Conservation (phyloP, 2,797 vertebrate species). For the Sciurus vulgaris region DNA sequence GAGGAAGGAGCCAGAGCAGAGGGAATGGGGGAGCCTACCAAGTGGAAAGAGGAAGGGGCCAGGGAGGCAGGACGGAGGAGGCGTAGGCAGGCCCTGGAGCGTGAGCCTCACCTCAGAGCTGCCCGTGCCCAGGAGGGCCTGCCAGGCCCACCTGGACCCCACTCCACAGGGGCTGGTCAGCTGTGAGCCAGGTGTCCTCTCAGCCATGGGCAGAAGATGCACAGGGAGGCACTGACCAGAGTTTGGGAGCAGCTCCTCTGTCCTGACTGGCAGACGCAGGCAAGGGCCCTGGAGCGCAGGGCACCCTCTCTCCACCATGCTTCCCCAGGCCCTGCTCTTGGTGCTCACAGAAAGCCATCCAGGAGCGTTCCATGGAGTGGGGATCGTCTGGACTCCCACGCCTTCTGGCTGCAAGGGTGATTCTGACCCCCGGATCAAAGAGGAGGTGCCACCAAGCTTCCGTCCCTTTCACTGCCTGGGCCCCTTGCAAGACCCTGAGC, state of each 20-base stretch:
- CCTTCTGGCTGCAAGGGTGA: not conserved
- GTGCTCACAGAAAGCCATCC: not conserved
- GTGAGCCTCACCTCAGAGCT: not conserved
- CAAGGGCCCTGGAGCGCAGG: fast-evolving
- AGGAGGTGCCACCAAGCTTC: too few species aligned
- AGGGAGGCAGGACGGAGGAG: not conserved
- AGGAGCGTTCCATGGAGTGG: not conserved
- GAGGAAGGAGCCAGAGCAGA: too few species aligned
- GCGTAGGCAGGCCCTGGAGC: not conserved
- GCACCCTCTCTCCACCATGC: not conserved
- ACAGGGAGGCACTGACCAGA: fast-evolving
- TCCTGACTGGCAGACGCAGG: not conserved
- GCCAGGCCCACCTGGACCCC: not conserved
- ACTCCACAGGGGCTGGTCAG: not conserved
- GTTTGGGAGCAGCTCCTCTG: not conserved
- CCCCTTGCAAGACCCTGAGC: not conserved
- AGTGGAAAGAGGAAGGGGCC: fast-evolving
- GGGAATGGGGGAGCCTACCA: fast-evolving
- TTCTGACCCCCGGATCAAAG: fast-evolving
- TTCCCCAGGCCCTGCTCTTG: too few species aligned
- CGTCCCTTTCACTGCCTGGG: not conserved
- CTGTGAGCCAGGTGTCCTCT: fast-evolving
- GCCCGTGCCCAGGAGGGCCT: not conserved
- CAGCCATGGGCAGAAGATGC: fast-evolving
- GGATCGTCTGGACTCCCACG: fast-evolving